Base-by-base conservation (phyloP, 2,113 vertebrate genomes). In the Apodemus sylvaticus region DNA sequence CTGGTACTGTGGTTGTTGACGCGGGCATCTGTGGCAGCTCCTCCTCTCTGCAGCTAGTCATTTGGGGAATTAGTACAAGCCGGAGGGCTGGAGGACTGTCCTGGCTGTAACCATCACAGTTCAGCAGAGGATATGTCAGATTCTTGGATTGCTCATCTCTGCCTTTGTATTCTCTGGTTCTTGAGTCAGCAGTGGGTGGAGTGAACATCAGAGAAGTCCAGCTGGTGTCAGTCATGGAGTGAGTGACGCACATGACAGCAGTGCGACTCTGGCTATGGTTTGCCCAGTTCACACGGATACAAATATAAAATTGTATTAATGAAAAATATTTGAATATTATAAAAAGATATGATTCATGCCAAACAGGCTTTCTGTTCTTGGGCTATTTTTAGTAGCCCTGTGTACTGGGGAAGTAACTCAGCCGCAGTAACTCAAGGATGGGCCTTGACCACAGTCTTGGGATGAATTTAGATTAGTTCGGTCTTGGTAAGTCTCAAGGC, bases 391-490 rank as follows among this genome's bases (percentile, higher is more conserved):
- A 93, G 93, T 73, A 85, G 42, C 51, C 70, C 19, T 90, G 6
- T 87, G 60, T n/a, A 31, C 79, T 66, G 11, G 20, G 53, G 85
- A 19, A 96, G 62, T 90, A 86, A 66, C 94, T 78, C 55, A 83
- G 34, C 70, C 73, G n/a, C 36, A 78, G 45, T 78, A 34, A 19
- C 17, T 36, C 77, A 91, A 60, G 62, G 62, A 79, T 71, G 48
- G 82, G 34, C 58, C 83, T 96, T 64, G 48, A 94, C 79, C 81
- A 76, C 74, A 92, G 81, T 96, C 91, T 94, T 90, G 64, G 82
- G 78, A n/a, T 92, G 42, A 73, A 45, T 90, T 96, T 85, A 94
- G 76, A 88, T 95, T 94, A 95, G 93, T 82, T 58, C 68, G 89
- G 4, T 93, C 83, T 97, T 90, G 66, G 13, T 82, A 77, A 94